Evolutionary conservation across 2,797 vertebrate genomes (phyloP), one percentile per base, ranked within the genome.

Genomic region (Takifugu rubripes): DNA sequence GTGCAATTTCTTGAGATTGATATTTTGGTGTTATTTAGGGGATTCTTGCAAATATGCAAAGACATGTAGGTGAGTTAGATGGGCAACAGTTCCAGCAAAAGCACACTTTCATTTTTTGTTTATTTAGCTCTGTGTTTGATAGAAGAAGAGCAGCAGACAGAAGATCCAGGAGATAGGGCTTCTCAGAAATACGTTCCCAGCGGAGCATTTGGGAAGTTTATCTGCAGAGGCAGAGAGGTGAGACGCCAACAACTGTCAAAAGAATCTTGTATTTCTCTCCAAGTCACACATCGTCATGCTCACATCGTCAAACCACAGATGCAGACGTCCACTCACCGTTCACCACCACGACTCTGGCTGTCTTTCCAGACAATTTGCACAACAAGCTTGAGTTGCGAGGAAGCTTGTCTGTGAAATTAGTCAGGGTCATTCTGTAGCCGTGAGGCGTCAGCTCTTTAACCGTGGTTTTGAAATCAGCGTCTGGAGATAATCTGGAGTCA

Each of bases 371-470:
- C 56, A 91, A 67, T 76, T 85, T 90, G 78, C 92, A 93, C 49
- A 90, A 85, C 76, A 89, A 92, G 6, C 88, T 92, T 56, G 89
- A 90, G 78, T 90, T 91, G 58, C 81, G 74, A 1, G 72, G 76
- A 16, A 90, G 72, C 1, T 11, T 75, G 53, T 88, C 53, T 40
- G 14, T 82, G 76, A 74, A 90, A 58, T 27, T 72, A 0, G 0
- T 26, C 40, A 92, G 69, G 7, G 61, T 90, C 82, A 93, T 60
- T 21, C 85, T 84, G 66, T 88, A 92, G 47, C 88, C 88, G 0
- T 81, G 46, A 0, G 83, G 71, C 0, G 89, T 58, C 24, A 91
- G 68, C 27, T 80, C 60, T 47, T 53, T 57, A 42, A 92, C 90
- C 1, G 50, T 27, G 44, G 85, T 90, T 47, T 58, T 84, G 70